These are phyloP conservation scores for Drosophila persimilis DNA, from an alignment of 1,140 invertebrate genomes.

Conservation along the genomic window DNA sequence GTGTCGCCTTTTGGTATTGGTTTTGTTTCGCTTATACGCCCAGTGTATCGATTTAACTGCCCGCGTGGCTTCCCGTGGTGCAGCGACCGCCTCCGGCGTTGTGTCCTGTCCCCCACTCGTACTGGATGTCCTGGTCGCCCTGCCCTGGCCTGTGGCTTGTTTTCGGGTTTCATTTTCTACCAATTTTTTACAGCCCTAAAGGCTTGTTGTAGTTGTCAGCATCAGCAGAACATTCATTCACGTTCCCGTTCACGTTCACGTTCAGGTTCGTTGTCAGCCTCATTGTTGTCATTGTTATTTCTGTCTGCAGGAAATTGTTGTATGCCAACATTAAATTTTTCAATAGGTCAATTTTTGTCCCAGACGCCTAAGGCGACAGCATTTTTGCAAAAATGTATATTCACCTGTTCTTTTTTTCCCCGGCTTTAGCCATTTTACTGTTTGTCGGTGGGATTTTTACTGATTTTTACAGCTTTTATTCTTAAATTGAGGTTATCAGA, in stretches of 20 bases:
- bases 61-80: constrained; percentile 55
- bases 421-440: constrained; percentile 33
- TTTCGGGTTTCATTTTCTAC: constrained; percentile 44
- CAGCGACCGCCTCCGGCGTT: constrained; percentile 33
- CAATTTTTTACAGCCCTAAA: constrained; percentile 25
- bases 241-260: constrained; percentile 17
- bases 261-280: constrained; percentile 8
- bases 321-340: constrained; percentile 76
- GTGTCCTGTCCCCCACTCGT: constrained; percentile 39
- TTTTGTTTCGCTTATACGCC: constrained; percentile 60
- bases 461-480: constrained; percentile 7
- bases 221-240: constrained; percentile 41
- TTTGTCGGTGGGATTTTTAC: constrained; percentile 15
- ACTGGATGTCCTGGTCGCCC: constrained; percentile 14
- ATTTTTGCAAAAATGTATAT: constrained; percentile 38
- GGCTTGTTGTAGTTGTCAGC: constrained; percentile 62
- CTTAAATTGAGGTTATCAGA: constrained; percentile 49
- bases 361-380: constrained; percentile 14
- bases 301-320: constrained; percentile 69
- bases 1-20: constrained; percentile 64
- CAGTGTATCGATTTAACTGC: constrained; percentile 77
- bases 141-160: constrained; percentile 47
- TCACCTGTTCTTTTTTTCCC: constrained; percentile 13
- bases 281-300: constrained; percentile 38
- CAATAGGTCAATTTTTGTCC: constrained; percentile 61